Base-by-base conservation (phyloP, 53 echinoderm and acorn worm species). In the Zoroaster sp. region DNA sequence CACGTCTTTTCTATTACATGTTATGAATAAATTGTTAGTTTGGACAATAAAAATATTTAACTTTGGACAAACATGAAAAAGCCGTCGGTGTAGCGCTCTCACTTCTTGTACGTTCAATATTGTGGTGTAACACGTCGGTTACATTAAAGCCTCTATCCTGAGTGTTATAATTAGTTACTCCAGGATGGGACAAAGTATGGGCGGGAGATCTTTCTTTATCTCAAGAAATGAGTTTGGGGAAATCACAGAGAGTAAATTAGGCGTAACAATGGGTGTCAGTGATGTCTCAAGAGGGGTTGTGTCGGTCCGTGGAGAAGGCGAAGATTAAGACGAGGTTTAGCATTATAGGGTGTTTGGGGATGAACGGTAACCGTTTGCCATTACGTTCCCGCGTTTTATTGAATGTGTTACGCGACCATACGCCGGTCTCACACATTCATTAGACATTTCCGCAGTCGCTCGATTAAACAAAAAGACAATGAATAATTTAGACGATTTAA, bases 231-330 rank as follows among this genome's bases (percentile, higher is more conserved):
- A 85, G 71, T 69, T 85, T 66, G 66, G 85, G 85, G 71, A 70
- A 85, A 85, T 85, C 85, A 70, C 21, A 36, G 66, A 66, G 85
- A 71, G 85, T 3, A 85, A 85, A 85, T 85, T 85, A 85, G 85
- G 71, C 85, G 85, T 43, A 85, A 85, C 85, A 85, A 85, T 85
- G 70, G 85, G 85, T 71, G 85, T 30, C 12, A n/a, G 49, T 9
- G 43, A 17, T 34, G 70, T 66, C 85, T 83, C 85, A 37, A 71
- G 85, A 69, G 85, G 70, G 49, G 4, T 47, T 35, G 34, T 46
- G 51, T 70, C 47, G 46, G 85, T 28, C 35, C 20, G 47, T 30
- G 71, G 34, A 69, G 85, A 17, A 20, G 71, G 30, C 43, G 83
- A 66, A 40, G 25, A 39, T 40, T 40, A 43, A 32, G 68, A 25